These are phyloP conservation scores for Phalanger gymnotis DNA, from an alignment of 2,797 vertebrate genomes.

Conservation along the genomic window DNA sequence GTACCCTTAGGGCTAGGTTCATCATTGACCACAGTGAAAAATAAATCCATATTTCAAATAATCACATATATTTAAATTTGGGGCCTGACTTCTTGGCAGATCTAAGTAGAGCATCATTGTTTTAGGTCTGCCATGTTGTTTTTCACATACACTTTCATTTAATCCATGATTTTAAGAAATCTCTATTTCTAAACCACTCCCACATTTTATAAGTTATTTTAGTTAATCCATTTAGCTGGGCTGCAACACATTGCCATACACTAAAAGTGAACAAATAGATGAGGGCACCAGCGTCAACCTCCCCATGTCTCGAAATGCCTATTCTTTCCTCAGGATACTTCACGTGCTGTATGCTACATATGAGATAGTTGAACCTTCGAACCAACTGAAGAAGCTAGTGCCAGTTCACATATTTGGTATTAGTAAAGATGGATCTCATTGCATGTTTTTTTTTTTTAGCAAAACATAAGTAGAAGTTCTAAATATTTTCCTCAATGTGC, in stretches of 20 bases:
- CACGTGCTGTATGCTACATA: not conserved
- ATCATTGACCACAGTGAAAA: not conserved
- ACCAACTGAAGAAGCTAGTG: not conserved
- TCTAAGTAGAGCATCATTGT: not conserved
- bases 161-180: not conserved
- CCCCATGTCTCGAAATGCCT: not conserved
- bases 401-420: not conserved
- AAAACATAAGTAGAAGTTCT: not conserved
- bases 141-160: not conserved
- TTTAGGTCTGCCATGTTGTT: not conserved
- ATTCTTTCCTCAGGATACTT: not conserved
- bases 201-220: not conserved
- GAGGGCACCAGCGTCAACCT: not conserved
- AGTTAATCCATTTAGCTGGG: not conserved
- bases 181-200: not conserved
- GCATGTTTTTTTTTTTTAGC: not conserved
- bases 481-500: not conserved
- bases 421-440: not conserved
- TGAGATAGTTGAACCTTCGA: not conserved
- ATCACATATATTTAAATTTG: not conserved
- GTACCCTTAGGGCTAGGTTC: not conserved
- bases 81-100: not conserved
- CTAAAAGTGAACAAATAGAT: not conserved
- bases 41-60: not conserved
- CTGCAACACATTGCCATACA: not conserved